Evolutionary conservation across 2,113 vertebrate genomes (phyloP), one percentile per base, ranked within the genome.

Genomic region (Sitta europaea): DNA sequence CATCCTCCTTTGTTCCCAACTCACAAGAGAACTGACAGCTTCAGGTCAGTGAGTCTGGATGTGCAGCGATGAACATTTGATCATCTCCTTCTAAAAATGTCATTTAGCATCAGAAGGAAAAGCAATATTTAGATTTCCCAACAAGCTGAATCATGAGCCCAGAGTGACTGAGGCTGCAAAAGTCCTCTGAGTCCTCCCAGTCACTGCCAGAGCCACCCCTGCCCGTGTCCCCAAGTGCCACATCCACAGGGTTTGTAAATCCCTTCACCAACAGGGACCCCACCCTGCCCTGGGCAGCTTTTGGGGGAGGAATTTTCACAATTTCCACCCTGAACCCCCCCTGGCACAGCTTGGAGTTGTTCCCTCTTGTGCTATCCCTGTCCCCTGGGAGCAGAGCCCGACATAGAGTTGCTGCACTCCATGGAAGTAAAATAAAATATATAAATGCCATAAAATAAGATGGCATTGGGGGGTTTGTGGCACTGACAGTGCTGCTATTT

Each of bases 201-300:
- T 0, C 74, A 35, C n/a, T 21, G 42, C 42, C 43, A 9, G 17
- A 31, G 43, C 27, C 61, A 86, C 35, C 36, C 0, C 9, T 2
- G 14, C 12, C 36, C 43, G 1, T 6, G 43, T 66, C 61, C 83
- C 70, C 83, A 76, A 3, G 53, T 45, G 72, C 12, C 62, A 53
- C 72, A 12, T 36, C 5, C 54, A 43, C 27, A 7, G 0, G 25
- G 50, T 0, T 58, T 7, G 19, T 10, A 23, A 58, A 67, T 43
- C 36, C 27, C 27, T 33, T 0, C 72, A 43, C 1, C 1, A 0
- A 3, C 18, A 31, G 25, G 29, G 11, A 25, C 29, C 35, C 25
- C 53, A 57, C 3, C 23, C 14, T 3, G 58, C 28, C 58, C 28
- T 12, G n/a, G 81, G 81, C 50, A 85, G 81, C 81, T 36, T 76